These are phyloP conservation scores for Tachypleus tridentatus DNA, from an alignment of 1,140 invertebrate species.

Conservation along the genomic window DNA sequence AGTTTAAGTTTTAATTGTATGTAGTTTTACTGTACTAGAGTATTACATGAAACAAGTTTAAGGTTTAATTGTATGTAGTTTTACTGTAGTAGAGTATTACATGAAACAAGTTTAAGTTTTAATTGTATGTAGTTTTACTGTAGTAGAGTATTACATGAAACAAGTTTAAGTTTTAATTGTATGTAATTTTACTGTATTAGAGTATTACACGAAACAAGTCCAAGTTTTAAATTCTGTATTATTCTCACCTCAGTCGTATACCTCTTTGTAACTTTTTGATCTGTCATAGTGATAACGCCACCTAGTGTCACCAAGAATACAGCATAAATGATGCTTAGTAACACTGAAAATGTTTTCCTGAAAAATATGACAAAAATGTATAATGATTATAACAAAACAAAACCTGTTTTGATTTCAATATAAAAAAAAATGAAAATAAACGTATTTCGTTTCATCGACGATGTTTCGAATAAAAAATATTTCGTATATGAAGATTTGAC, in stretches of 20 bases:
- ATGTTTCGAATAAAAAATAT: too few species aligned
- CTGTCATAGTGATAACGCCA: conserved; percentile 46
- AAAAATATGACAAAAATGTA: not conserved
- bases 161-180: not conserved
- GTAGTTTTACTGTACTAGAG: not conserved
- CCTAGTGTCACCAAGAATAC: conserved; percentile 50
- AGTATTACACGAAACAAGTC: not conserved
- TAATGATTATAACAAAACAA: not conserved
- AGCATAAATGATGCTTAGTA: conserved; percentile 40
- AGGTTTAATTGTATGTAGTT: too few species aligned
- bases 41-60: too few species aligned
- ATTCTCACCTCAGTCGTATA: conserved; percentile 38
- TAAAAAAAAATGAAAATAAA: too few species aligned
- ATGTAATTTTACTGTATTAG: not conserved
- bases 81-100: not conserved
- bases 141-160: not conserved
- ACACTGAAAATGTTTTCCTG: conserved; percentile 13
- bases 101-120: not conserved
- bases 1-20: not conserved
- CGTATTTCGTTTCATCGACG: too few species aligned
- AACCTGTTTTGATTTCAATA: not conserved
- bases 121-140: not conserved
- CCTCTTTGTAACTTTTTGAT: conserved; percentile 38
- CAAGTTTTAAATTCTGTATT: not conserved
- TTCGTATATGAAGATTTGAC: too few species aligned